Conservation (phyloP, 1,140 invertebrate genomes). For the Drosophila kurseongensis region DNA sequence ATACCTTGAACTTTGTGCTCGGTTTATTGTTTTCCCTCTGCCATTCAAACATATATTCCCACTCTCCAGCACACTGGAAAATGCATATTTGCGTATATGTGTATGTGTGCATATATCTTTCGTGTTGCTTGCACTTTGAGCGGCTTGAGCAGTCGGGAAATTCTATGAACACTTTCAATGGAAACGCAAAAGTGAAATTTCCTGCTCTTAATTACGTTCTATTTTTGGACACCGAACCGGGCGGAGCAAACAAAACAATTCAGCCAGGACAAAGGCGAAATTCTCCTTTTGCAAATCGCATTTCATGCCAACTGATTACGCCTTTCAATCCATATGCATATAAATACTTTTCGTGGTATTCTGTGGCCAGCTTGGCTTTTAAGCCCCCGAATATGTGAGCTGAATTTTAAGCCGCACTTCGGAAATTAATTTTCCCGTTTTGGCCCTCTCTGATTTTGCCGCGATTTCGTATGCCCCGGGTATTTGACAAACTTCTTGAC, state of each 20-base stretch:
- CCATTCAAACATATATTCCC: neutral
- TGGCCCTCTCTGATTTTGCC: slow-evolving; percentile 24
- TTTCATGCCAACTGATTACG: slow-evolving; percentile 48
- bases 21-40: slow-evolving; percentile 7
- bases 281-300: slow-evolving; percentile 29
- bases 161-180: slow-evolving; percentile 32
- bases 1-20: neutral
- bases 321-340: slow-evolving; percentile 8
- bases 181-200: slow-evolving; percentile 53
- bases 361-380: neutral
- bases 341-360: neutral
- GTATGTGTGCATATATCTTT: slow-evolving; percentile 4
- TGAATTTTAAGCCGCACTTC: slow-evolving; percentile 1
- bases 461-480: slow-evolving; percentile 22
- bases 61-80: slow-evolving; percentile 1
- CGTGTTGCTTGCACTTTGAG: slow-evolving; percentile 27
- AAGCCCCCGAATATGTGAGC: neutral
- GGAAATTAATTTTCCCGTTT: slow-evolving; percentile 18
- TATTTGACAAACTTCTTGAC: slow-evolving; percentile 8
- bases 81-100: neutral
- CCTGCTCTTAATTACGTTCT: slow-evolving; percentile 57
- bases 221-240: slow-evolving; percentile 38
- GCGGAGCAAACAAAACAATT: slow-evolving; percentile 21
- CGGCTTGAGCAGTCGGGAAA: slow-evolving; percentile 7
- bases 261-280: slow-evolving; percentile 15